Evolutionary conservation across 2,888 invertebrate species (phyloP), one percentile per base, ranked within the genome.

Genomic region (Leistus spinibarbis): DNA sequence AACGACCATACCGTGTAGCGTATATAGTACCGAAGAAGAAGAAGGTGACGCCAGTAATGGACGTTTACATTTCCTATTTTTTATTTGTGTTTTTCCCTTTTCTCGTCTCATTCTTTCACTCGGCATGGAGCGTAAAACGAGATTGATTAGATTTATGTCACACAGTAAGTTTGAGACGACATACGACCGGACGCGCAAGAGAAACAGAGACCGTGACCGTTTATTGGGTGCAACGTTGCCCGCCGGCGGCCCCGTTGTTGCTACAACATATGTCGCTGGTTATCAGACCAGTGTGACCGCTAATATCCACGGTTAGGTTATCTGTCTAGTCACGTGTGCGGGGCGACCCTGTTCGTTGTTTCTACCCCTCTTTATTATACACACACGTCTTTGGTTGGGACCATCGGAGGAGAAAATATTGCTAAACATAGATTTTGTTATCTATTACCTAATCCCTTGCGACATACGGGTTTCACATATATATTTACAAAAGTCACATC

Each of bases 391-490:
- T 20, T 40, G 24, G 56, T 57, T 57, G 17, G 57, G 17, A 19
- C 57, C 17, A 13, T 60, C 60, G 60, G 64, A 27, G 19, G 67
- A 67, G 73, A 73, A 73, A 73, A 73, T 73, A 73, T 73, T 73
- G 73, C 67, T 73, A 73, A 73, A 73, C 73, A 71, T 71, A 73
- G 73, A 73, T 73, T 73, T 67, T 67, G 73, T 66, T 73, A 73
- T 73, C 73, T 73, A 73, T 73, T 73, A 62, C 62, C 67, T 67
- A 73, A 67, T 73, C 73, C 73, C 16, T 40, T 53, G 24, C 57
- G 19, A 19, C 57, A 40, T 40, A 40, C 40, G 40, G n/a, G 40
- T 40, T 40, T 13, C 40, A 40, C 40, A 40, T 5, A 40, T 40
- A 40, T 40, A 40, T 40, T 40, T 40, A 40, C 40, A 13, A 40